Percentiles rank a stretch among this genome's conserved stretches.
These are phyloP conservation scores for Elanus axillaris DNA, from an alignment of 2,113 vertebrate genomes.

Conservation along the genomic window DNA sequence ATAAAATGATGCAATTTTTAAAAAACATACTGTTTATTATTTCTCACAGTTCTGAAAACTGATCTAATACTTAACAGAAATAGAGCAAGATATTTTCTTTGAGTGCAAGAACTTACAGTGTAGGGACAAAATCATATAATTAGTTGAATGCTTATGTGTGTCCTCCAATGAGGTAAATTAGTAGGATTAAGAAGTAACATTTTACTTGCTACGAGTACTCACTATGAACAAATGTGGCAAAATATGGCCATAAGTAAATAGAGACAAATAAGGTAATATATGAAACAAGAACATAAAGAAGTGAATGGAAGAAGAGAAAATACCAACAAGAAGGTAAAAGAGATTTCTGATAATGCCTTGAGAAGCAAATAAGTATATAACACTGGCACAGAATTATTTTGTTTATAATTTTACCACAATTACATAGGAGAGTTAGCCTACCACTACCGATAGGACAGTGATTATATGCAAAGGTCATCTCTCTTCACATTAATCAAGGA, in stretches of 20 bases:
- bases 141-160: neutral
- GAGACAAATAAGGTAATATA: neutral
- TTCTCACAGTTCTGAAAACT: neutral
- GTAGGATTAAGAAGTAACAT: neutral
- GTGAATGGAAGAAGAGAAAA: neutral
- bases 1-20: neutral
- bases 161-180: neutral
- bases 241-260: neutral
- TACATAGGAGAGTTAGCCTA: neutral
- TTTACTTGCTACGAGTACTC: neutral
- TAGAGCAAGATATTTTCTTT: neutral
- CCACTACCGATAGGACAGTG: neutral
- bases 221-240: neutral
- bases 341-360: neutral
- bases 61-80: neutral
- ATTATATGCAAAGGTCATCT: constrained; percentile 12
- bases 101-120: neutral
- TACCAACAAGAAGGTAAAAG: neutral
- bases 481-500: constrained; percentile 38
- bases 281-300: neutral
- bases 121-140: neutral
- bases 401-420: neutral
- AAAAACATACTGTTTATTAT: neutral
- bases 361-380: neutral
- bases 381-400: neutral